Conservation (phyloP, 2,797 vertebrate genomes). For the Petrocephalus schoutedeni region DNA sequence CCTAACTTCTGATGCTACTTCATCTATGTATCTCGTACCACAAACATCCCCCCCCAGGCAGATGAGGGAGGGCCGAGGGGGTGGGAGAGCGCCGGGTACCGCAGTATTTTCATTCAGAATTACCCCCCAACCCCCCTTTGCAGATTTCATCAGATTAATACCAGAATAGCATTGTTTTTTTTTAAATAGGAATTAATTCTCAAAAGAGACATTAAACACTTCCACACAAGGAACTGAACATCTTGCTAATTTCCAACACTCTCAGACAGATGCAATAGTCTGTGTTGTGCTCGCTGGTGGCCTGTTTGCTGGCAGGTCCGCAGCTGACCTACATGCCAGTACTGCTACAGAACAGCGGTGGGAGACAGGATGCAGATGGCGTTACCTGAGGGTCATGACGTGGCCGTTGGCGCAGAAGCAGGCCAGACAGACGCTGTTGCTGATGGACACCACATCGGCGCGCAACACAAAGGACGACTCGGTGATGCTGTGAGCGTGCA, state of each 20-base stretch:
- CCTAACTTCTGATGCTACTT: neutral
- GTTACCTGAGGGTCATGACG: constrained; percentile 93
- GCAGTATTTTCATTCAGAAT: neutral
- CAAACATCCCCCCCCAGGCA: neutral
- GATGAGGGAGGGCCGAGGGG: neutral
- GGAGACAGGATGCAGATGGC: neutral
- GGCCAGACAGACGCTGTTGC: constrained; percentile 85
- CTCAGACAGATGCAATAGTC: neutral
- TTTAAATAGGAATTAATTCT: neutral
- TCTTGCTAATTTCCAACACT: neutral
- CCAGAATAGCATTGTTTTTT: neutral
- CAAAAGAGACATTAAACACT: neutral
- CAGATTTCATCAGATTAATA: neutral
- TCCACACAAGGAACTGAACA: neutral
- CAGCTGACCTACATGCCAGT: neutral
- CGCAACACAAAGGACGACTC: constrained; percentile 92
- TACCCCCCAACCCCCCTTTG: neutral
- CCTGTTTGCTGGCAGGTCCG: neutral
- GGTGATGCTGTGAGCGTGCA: constrained; percentile 95
- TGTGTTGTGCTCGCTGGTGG: neutral
- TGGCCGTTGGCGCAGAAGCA: constrained; percentile 98
- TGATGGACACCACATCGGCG: constrained; percentile 83
- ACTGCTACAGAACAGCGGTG: neutral
- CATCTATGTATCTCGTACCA: neutral
- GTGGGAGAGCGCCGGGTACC: neutral